phyloP scores from a whole-genome alignment of 2,113 vertebrate species.

The Pseudonaja textilis region DNA sequence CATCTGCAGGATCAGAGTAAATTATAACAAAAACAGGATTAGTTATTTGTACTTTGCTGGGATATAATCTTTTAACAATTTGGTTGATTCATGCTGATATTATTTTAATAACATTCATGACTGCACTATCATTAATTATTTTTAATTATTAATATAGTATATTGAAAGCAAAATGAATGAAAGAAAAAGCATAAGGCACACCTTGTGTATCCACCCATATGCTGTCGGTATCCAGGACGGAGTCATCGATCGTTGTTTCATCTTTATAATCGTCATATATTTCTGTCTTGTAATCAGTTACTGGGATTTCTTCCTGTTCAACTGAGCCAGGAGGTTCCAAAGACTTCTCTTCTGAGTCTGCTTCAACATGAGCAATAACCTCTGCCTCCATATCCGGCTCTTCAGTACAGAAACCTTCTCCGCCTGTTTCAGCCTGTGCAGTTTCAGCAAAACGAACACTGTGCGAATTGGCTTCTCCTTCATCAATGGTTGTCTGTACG shows the following conservation, averaged over 20 bases:
- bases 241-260: slow-evolving; percentile 97
- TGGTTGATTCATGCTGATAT: slow-evolving; percentile 34
- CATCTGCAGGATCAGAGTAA: slow-evolving; percentile 85
- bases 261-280: slow-evolving; percentile 92
- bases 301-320: slow-evolving; percentile 71
- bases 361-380: slow-evolving; percentile 73
- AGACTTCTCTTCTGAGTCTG: slow-evolving; percentile 76
- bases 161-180: slow-evolving; percentile 60
- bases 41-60: slow-evolving; percentile 52
- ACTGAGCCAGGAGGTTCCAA: slow-evolving; percentile 76
- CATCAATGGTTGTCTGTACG: slow-evolving; percentile 91
- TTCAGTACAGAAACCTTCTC: slow-evolving; percentile 65
- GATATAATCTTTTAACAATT: slow-evolving; percentile 46
- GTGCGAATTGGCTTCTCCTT: slow-evolving; percentile 86
- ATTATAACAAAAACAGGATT: slow-evolving; percentile 71
- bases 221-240: slow-evolving; percentile 93
- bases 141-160: slow-evolving; percentile 34
- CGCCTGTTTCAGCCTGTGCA: slow-evolving; percentile 71
- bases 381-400: slow-evolving; percentile 59
- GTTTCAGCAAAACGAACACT: slow-evolving; percentile 90
- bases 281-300: slow-evolving; percentile 85
- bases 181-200: slow-evolving; percentile 75
- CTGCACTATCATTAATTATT: slow-evolving; percentile 44
- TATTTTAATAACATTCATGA: slow-evolving; percentile 50
- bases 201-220: slow-evolving; percentile 98